phyloP scores from a whole-genome alignment of 2,797 vertebrate species.

The Dallia pectoralis region DNA sequence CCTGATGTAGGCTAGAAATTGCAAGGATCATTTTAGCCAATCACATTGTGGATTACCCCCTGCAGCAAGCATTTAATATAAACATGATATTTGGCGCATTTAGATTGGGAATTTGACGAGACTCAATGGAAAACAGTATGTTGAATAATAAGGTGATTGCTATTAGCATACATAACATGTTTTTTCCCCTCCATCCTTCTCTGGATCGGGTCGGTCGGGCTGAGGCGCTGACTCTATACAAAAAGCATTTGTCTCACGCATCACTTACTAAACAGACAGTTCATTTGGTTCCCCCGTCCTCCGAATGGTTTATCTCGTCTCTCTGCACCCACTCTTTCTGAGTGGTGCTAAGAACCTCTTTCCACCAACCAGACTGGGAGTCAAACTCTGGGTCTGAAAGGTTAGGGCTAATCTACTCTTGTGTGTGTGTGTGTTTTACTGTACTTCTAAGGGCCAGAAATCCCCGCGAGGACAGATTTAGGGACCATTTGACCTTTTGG shows the following conservation, averaged over 20 bases:
- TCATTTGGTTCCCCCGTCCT: conserved; percentile 52
- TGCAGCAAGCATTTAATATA: conserved; percentile 45
- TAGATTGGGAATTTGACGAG: conserved; percentile 54
- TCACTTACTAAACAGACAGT: conserved; percentile 55
- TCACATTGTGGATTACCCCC: conserved; percentile 45
- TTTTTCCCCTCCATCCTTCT: neutral
- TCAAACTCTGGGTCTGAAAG: conserved; percentile 14
- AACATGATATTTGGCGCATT: conserved; percentile 53
- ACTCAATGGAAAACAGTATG: conserved; percentile 11
- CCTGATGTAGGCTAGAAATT: conserved; percentile 14
- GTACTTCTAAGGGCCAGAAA: too few species aligned
- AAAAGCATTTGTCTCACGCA: conserved; percentile 63
- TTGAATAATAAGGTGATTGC: conserved; percentile 47
- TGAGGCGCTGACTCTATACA: conserved; percentile 50
- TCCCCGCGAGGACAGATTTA: too few species aligned
- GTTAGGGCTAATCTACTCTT: neutral
- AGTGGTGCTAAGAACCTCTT: neutral
- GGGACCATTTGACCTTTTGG: too few species aligned
- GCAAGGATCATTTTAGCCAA: conserved; percentile 36
- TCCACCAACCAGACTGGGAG: conserved; percentile 25
- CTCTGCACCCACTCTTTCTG: conserved; percentile 39
- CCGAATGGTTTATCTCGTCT: conserved; percentile 54
- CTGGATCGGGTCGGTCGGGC: conserved; percentile 15
- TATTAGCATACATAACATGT: conserved; percentile 49
- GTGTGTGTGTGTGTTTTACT: too few species aligned